Base-by-base conservation (phyloP, 2,888 invertebrate species). In the Panzeria rudis region DNA sequence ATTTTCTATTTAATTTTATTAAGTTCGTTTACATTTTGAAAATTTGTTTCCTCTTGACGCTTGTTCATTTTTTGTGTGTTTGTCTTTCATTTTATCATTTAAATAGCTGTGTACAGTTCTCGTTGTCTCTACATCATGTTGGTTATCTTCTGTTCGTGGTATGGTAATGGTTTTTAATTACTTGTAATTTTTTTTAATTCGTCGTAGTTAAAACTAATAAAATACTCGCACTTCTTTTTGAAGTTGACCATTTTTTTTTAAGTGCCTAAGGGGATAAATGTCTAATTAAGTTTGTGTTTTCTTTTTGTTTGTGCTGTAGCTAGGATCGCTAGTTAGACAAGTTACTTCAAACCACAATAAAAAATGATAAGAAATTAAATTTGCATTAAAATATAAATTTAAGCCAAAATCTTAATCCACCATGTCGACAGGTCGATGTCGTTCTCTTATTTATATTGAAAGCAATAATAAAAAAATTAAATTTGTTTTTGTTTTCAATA, bases 161-260 rank as follows among this genome's bases (percentile, higher is more conserved):
- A 76, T 84, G 50, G 61, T 59, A 76, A 84, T 80, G 83, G 56
- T 62, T 84, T 76, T 80, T 84, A 84, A 84, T 84, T 84, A 76
- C 56, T 75, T 59, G 50, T 76, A 71, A 76, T 76, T 76, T 80
- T 66, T 56, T 77, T 59, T 13, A 68, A 62, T n/a, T 52, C 9
- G 0, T 25, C 5, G n/a, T 32, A 15, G 7, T 13, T 17, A 17
- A 56, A 47, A 35, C 11, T 6, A 44, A 17, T 20, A n/a, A n/a
- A 64, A 41, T 23, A 52, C 38, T 32, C 32, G n/a, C 64, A 6
- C 15, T 20, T 50, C 50, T 3, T 66, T 50, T 54, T 38, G 23
- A 2, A 1, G 13, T 56, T 72, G 13, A 35, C 50, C 23, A 62
- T 38, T 32, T 66, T 59, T 73, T 54, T 17, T 52, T 38, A 47